phyloP scores from a whole-genome alignment of 2,888 invertebrate genomes.

The Acleris cristana region DNA sequence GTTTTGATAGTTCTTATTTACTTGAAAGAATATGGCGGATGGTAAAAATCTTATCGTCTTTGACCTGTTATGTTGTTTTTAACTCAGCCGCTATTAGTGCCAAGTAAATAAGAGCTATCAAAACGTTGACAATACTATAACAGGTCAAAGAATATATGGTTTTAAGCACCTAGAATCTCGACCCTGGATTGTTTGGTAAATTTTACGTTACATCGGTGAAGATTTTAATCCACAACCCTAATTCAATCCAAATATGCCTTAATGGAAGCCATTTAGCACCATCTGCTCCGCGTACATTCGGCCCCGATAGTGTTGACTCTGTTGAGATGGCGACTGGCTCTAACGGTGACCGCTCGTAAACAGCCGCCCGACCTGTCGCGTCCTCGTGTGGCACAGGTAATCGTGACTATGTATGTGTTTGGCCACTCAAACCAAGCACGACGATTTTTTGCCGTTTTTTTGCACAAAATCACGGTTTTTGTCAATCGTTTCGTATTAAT shows the following conservation, averaged over 20 bases:
- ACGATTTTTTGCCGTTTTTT: conserved; percentile 6
- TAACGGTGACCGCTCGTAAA: conserved; percentile 53
- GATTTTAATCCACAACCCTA: no score
- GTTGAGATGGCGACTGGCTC: conserved; percentile 25
- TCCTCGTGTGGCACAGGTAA: conserved; percentile 6
- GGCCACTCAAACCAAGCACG: conserved; percentile 12
- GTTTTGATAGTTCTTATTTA: no score
- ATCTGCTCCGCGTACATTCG: conserved; percentile 40
- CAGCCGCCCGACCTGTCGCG: conserved; percentile 18
- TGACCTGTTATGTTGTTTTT: no score
- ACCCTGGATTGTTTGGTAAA: no score
- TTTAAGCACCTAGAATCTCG: no score
- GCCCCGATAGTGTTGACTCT: conserved; percentile 43
- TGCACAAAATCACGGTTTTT: background rate
- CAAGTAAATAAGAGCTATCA: no score
- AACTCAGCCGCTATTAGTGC: no score
- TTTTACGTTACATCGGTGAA: no score
- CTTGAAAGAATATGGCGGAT: no score
- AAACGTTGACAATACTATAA: no score
- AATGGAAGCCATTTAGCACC: conserved; percentile 68
- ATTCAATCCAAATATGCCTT: conserved; percentile 11
- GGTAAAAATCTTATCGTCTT: no score
- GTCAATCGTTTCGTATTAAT: conserved; percentile 15
- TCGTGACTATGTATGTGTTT: conserved; percentile 16
- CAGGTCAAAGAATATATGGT: no score